These are phyloP conservation scores for Linnaemya tessellans DNA, from an alignment of 2,888 invertebrate species.

Conservation along the genomic window DNA sequence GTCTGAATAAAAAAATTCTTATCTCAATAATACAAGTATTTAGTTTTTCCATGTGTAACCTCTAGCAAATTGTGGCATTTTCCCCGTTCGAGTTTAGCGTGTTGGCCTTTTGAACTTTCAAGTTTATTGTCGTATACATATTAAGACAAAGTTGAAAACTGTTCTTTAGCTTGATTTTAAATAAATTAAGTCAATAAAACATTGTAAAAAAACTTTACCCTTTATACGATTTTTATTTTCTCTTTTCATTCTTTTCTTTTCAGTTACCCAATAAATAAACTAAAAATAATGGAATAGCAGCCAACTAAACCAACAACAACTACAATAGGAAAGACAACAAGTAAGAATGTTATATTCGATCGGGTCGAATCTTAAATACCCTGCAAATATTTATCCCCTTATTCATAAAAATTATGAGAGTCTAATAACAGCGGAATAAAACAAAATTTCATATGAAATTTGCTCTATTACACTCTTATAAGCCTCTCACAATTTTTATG, in stretches of 20 bases:
- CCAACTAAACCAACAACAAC: conserved; percentile 29
- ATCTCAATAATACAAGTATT: too few relatives aligned
- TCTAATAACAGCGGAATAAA: too few relatives aligned
- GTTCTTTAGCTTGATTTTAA: conserved; percentile 63
- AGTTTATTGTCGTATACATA: conserved; percentile 18
- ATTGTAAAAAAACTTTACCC: conserved; percentile 61
- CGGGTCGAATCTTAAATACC: too few relatives aligned
- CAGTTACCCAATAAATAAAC: conserved; percentile 47
- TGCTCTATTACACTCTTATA: too few relatives aligned
- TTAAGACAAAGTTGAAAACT: conserved; percentile 11
- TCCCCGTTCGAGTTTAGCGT: neutral
- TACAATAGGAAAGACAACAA: neutral
- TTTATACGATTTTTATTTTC: conserved; percentile 35
- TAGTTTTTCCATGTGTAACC: neutral
- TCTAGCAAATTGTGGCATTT: neutral
- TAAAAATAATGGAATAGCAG: conserved; percentile 13
- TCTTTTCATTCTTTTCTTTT: conserved; percentile 18
- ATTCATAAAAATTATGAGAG: too few relatives aligned
- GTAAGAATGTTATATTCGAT: too few relatives aligned
- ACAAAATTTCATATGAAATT: too few relatives aligned
- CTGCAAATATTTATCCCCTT: too few relatives aligned
- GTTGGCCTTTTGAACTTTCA: conserved; percentile 33
- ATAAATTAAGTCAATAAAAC: conserved; percentile 74
- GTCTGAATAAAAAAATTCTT: too few relatives aligned
- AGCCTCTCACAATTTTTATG: too few relatives aligned